These are phyloP conservation scores for Drepana falcataria DNA, from an alignment of 2,888 invertebrate species.

Conservation along the genomic window DNA sequence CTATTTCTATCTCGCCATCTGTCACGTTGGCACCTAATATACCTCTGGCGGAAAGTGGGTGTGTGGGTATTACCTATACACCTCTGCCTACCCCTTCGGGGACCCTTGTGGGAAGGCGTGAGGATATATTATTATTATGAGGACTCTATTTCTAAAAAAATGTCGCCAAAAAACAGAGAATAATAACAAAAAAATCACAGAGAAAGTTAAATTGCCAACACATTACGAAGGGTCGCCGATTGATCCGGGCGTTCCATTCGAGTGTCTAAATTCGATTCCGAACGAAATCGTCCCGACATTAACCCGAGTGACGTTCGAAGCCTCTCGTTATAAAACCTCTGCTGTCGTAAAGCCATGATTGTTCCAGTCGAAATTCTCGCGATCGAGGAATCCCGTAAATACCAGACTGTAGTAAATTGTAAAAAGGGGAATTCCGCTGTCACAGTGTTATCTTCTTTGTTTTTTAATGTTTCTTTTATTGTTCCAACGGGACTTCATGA, in stretches of 20 bases:
- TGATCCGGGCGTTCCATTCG: neutral
- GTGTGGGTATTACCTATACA: no score
- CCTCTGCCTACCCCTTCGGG: no score
- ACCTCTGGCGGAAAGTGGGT: no score
- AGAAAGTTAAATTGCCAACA: neutral
- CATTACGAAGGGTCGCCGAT: neutral
- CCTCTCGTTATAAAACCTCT: conserved; percentile 10
- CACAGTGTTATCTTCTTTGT: conserved; percentile 2
- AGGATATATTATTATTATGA: no score
- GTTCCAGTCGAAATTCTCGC: neutral
- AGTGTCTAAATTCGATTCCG: conserved; percentile 1
- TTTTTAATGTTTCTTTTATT: conserved; percentile 2
- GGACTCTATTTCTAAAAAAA: no score
- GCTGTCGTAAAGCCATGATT: conserved; percentile 6
- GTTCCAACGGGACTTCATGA: neutral
- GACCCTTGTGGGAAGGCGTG: no score
- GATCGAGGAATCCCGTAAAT: neutral
- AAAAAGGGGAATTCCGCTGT: neutral
- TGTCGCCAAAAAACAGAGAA: neutral
- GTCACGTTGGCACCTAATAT: no score
- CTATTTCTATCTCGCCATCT: no score
- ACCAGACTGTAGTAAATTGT: conserved; percentile 3
- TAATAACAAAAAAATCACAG: no score
- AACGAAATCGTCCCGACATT: neutral
- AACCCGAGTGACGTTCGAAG: conserved; percentile 8